These are phyloP conservation scores for Formicarius rufipectus DNA, from an alignment of 2,113 vertebrate genomes.

Conservation along the genomic window DNA sequence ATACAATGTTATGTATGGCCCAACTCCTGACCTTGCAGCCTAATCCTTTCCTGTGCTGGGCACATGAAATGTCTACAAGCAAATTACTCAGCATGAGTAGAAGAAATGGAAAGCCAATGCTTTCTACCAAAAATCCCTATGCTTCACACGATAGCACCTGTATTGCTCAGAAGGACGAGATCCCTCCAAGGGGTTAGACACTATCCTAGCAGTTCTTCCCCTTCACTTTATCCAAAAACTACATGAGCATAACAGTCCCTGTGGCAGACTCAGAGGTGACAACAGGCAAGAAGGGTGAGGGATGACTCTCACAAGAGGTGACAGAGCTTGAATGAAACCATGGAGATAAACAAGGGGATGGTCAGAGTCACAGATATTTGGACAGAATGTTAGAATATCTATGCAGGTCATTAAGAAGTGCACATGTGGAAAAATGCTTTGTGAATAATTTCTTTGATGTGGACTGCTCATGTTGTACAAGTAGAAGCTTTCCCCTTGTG, in stretches of 20 bases:
- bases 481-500: fast-evolving
- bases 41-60: not conserved
- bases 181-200: not conserved
- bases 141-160: not conserved
- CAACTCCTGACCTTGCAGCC: not conserved
- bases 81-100: not conserved
- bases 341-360: not conserved
- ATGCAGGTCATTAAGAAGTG: not conserved
- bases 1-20: not conserved
- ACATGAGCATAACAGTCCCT: not conserved
- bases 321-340: not conserved
- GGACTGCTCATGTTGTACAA: not conserved
- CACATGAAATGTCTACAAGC: not conserved
- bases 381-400: not conserved
- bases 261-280: not conserved
- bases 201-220: not conserved
- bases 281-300: not conserved
- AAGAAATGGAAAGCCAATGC: fast-evolving
- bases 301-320: not conserved
- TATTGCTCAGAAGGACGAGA: not conserved
- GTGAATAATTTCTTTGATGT: not conserved
- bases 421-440: not conserved
- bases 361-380: not conserved
- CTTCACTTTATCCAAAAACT: not conserved
- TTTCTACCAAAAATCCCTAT: not conserved